Conservation (phyloP, 2,113 vertebrate genomes). For the Plestiodon gilberti region DNA sequence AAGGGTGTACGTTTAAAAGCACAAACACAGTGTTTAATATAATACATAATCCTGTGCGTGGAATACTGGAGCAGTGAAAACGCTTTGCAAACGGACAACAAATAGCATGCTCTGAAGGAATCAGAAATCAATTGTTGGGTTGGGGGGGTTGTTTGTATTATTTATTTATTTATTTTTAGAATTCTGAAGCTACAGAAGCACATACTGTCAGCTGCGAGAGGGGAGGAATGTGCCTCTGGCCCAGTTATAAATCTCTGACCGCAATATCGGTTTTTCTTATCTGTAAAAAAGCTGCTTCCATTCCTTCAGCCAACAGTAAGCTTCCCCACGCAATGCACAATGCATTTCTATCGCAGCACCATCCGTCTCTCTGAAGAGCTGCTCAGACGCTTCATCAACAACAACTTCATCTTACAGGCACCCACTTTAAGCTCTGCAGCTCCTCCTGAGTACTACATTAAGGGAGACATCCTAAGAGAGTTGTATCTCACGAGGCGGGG, state of each 20-base stretch:
- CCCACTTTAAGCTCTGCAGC: not conserved
- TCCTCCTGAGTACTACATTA: not conserved
- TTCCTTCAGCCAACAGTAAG: not conserved
- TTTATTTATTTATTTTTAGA: not conserved
- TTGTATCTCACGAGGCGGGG: not conserved
- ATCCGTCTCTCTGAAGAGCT: not conserved
- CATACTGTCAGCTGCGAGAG: not conserved
- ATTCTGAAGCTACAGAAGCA: not conserved
- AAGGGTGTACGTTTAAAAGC: conserved; percentile 4
- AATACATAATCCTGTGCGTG: no score
- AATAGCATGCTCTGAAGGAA: conserved; percentile 8
- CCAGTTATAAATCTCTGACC: not conserved
- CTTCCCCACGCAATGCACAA: not conserved
- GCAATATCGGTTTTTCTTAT: conserved; percentile 1
- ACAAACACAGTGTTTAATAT: not conserved
- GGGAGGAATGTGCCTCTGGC: not conserved
- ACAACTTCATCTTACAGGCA: not conserved
- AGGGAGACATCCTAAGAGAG: not conserved
- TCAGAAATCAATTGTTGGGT: conserved; percentile 6
- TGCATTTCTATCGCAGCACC: not conserved
- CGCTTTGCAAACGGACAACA: not conserved
- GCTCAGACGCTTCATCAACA: not conserved
- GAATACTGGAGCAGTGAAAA: conserved; percentile 1
- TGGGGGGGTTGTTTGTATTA: no score
- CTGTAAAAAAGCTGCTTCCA: not conserved